These are phyloP conservation scores for Squalus acanthias DNA, from an alignment of 2,797 vertebrate species.

Conservation along the genomic window DNA sequence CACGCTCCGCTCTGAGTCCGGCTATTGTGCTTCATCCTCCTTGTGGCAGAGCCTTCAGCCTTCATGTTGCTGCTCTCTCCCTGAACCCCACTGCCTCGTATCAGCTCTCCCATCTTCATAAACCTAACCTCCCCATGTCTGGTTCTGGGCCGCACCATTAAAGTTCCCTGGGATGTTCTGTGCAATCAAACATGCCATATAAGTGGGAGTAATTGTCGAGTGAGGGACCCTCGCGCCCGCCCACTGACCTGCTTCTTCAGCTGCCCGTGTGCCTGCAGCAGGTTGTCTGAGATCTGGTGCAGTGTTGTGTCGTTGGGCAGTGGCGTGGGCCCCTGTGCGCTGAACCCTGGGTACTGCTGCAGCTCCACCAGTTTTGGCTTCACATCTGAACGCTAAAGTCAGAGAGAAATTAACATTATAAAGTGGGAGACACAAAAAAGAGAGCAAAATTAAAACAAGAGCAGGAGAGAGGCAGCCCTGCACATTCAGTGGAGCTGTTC, in stretches of 20 bases:
- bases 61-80: neutral
- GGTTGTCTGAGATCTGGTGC: neutral
- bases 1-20: neutral
- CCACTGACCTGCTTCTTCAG: neutral
- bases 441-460: no score
- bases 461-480: no score
- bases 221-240: no score
- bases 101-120: neutral
- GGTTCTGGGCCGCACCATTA: no score
- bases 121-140: neutral
- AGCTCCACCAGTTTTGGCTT: slow-evolving; percentile 10
- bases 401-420: neutral
- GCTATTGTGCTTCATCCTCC: neutral
- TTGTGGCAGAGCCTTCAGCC: neutral
- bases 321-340: neutral
- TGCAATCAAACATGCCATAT: neutral
- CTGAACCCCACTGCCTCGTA: neutral
- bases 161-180: neutral
- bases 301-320: neutral
- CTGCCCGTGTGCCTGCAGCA: neutral
- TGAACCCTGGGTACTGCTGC: slow-evolving; percentile 16
- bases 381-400: neutral
- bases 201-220: neutral
- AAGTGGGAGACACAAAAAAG: neutral
- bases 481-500: neutral